Conservation (phyloP, 2,888 invertebrate genomes). For the Ichneumon xanthorius region DNA sequence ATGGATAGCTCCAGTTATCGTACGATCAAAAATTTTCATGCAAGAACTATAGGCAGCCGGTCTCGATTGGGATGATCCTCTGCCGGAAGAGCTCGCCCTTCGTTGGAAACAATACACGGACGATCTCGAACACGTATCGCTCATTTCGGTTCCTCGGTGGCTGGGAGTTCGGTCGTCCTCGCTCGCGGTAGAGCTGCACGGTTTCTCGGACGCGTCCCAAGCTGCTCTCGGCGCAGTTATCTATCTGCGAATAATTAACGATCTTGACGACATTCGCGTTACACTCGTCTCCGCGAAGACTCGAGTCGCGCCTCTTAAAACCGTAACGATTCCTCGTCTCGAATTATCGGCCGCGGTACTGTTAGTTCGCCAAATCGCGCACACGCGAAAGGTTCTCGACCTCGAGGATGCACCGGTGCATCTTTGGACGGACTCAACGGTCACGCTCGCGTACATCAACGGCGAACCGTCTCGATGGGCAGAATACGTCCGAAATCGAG, state of each 20-base stretch:
- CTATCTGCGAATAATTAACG: conserved; percentile 11
- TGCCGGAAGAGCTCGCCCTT: conserved; percentile 19
- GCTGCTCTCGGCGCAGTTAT: conserved; percentile 31
- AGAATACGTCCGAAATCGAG: conserved; percentile 72
- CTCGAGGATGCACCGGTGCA: conserved; percentile 42
- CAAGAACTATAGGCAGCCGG: conserved; percentile 47
- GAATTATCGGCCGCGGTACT: conserved; percentile 56
- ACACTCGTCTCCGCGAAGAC: conserved; percentile 53
- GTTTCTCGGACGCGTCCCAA: conserved; percentile 56
- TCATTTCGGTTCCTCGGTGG: conserved; percentile 53
- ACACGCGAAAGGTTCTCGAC: conserved; percentile 31
- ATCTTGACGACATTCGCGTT: conserved; percentile 16
- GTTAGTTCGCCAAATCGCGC: conserved; percentile 39
- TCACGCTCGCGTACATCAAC: conserved; percentile 70
- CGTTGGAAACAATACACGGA: conserved; percentile 42
- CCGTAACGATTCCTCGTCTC: conserved; percentile 55
- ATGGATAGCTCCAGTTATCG: conserved; percentile 50
- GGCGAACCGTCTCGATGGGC: conserved; percentile 69
- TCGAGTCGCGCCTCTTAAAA: conserved; percentile 57
- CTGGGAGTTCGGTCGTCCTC: conserved; percentile 31
- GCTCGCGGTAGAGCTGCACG: conserved; percentile 48
- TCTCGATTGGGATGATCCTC: conserved; percentile 52
- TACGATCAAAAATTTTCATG: conserved; percentile 50
- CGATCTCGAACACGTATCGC: conserved; percentile 19
- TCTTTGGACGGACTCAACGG: conserved; percentile 72